Evolutionary conservation across 2,888 invertebrate species (phyloP), one percentile per base, ranked within the genome.

Genomic region (Bellardia pandia): DNA sequence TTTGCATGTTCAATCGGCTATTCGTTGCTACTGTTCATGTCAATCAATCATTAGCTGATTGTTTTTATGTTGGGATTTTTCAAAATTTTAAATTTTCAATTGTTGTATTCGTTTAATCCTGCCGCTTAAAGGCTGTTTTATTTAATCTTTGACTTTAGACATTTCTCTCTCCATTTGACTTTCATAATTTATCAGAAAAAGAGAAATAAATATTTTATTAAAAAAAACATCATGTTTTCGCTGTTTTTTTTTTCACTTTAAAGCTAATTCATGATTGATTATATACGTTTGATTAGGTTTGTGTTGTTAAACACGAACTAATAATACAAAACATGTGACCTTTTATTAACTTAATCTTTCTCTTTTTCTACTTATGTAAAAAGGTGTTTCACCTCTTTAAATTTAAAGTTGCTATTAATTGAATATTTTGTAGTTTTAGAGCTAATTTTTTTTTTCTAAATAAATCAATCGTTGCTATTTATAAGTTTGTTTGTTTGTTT

Each of bases 121-220:
- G 62, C 80, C 77, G 86, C 86, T 81, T 77, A 48, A 72, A 84
- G 76, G 45, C 66, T 80, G 71, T 74, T 78, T 78, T 76, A 81
- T 71, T 87, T 87, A 87, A 87, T 81, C 85, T 87, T 85, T 85
- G 78, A 85, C 85, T 85, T 75, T 58, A 56, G 56, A 62, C 66
- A 77, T 75, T 86, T 83, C 23, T 51, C n/a, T 71, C 69, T 79
- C n/a, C 16, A 69, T 82, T 80, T 62, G 66, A 74, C 80, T 84
- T 84, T 81, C 72, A 77, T 84, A 68, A 58, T 66, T 74, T 69
- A 79, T 75, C 48, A 77, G 58, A 68, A 48, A 58, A 23, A 51
- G n/a, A 64, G 56, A 80, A 62, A 62, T 45, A 62, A 33, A 16
- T 48, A 14, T 72, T 69, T 45, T 3, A 13, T 45, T 40, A 37